Evolutionary conservation across 2,888 invertebrate species (phyloP).

Genomic region (Eristalinus sepulchralis): DNA sequence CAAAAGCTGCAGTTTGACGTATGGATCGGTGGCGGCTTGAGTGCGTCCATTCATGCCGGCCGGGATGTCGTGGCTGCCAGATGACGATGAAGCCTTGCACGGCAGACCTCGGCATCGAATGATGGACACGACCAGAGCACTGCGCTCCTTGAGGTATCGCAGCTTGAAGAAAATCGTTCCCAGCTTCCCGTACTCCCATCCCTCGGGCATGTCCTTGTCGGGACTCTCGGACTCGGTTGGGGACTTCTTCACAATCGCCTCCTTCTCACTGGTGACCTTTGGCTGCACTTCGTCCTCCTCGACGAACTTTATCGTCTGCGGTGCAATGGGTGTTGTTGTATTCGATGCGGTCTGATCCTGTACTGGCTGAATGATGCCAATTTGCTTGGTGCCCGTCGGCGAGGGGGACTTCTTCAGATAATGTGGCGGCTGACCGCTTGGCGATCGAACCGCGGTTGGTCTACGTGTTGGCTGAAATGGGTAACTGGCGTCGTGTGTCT

Average conservation of each 20-base stretch:
- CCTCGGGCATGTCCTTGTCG: conserved; percentile 76
- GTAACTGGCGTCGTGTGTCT: conserved; percentile 79
- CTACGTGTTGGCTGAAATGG: conserved; percentile 81
- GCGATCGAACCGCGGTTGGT: conserved; percentile 88
- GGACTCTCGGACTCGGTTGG: conserved; percentile 75
- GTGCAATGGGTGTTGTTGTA: conserved; percentile 78
- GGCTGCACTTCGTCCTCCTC: conserved; percentile 79
- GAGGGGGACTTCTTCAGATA: conserved; percentile 96
- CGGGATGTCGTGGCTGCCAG: conserved; percentile 83
- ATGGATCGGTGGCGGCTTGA: conserved; percentile 88
- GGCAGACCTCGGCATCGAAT: conserved; percentile 94
- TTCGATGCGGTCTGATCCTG: conserved; percentile 77
- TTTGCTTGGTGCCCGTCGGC: conserved; percentile 84
- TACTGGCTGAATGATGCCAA: conserved; percentile 78
- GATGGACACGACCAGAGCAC: conserved; percentile 94
- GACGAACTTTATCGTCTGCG: conserved; percentile 78
- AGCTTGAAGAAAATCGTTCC: conserved; percentile 95
- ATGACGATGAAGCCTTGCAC: conserved; percentile 78
- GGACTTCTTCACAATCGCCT: conserved; percentile 74
- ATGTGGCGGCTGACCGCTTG: conserved; percentile 89
- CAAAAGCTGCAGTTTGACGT: conserved; percentile 97
- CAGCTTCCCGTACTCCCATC: conserved; percentile 86
- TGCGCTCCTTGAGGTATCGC: conserved; percentile 94
- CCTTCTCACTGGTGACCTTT: conserved; percentile 72
- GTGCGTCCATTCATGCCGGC: conserved; percentile 80